Base-by-base conservation (phyloP, 2,888 invertebrate species). In the Eumacrocentrus americanus region DNA sequence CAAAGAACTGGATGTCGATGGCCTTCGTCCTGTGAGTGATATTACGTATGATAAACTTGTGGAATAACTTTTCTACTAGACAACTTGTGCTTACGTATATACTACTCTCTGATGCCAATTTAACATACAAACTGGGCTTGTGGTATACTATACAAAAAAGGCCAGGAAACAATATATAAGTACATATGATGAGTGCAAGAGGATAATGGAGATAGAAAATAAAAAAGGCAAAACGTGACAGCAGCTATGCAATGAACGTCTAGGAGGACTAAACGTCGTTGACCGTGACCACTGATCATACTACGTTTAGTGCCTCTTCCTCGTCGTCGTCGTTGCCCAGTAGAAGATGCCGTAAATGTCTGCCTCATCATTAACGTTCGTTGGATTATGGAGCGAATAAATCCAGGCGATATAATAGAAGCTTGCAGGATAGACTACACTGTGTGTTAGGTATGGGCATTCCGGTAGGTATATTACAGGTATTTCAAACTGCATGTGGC, bases 331-430 rank as follows among this genome's bases (percentile, higher is more conserved):
- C 38, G 14, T 52, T 23, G 40, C 11, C 25, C 37, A 52, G 23
- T 25, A 40, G 54, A 48, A 60, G 53, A 57, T 58, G 57, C 46
- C 29, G 55, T 55, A 58, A 63, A 63, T 55, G 63, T 63, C 58
- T 22, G 23, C 18, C 14, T 29, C 42, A n/a, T 42, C 38, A 51
- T 37, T 52, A 52, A 58, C 37, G 46, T 52, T 58, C 58, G 50
- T 38, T 2, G 52, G 18, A 52, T 58, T 52, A 58, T 37, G 34
- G 42, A 23, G 14, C 34, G 35, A 52, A 44, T 52, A 52, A 44
- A 58, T 52, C 52, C 20, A 44, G 11, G 46, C 23, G 46, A 46
- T 46, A 46, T 46, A 46, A 46, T 46, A 46, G 25, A 54, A 16
- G 23, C 29, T 29, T 44, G 20, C 16, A 22, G 38, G 11, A 25